Evolutionary conservation across 2,888 invertebrate species (phyloP).

Genomic region (Macrophya alboannulata): DNA sequence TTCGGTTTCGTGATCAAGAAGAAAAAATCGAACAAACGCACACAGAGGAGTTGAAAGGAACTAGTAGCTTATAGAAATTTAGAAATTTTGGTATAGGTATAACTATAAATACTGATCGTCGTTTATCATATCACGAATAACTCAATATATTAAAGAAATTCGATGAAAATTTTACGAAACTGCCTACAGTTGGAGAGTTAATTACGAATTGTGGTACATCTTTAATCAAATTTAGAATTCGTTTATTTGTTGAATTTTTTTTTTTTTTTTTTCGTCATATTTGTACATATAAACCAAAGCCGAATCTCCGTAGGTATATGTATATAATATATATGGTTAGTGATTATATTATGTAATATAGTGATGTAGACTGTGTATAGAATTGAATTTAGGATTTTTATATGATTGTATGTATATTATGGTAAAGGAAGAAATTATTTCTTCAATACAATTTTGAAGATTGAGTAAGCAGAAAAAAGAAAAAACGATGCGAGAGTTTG

Average conservation of each 20-base stretch:
- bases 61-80: conserved; percentile 42
- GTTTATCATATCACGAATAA: conserved; percentile 14
- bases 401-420: background rate
- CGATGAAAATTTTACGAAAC: background rate
- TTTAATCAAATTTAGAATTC: background rate
- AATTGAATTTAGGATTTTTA: conserved; percentile 5
- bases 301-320: conserved; percentile 34
- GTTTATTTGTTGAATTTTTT: background rate
- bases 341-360: conserved; percentile 23
- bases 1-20: conserved; percentile 70
- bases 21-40: conserved; percentile 22
- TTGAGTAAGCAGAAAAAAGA: background rate
- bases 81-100: background rate
- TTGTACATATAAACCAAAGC: conserved; percentile 48
- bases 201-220: background rate
- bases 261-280: background rate
- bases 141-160: background rate
- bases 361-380: conserved; percentile 19
- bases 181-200: background rate
- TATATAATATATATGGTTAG: conserved; percentile 1
- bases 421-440: conserved; percentile 1
- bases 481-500: background rate
- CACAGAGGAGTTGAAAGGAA: conserved; percentile 29
- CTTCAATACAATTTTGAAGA: background rate
- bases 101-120: background rate